Conservation (phyloP, 1,140 invertebrate genomes). For the Drosophila sucinea region DNA sequence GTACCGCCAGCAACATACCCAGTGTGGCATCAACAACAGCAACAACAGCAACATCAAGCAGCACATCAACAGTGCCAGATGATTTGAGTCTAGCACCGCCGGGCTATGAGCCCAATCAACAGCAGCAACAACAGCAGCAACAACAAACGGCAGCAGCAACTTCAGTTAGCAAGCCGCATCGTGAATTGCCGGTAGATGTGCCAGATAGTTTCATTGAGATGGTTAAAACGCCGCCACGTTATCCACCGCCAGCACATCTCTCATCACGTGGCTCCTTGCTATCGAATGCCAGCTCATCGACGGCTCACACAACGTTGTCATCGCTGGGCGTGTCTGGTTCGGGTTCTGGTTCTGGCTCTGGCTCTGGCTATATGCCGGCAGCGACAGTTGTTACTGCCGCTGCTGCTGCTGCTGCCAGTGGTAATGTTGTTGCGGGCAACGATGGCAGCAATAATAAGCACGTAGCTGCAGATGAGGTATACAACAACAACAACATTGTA, state of each 20-base stretch:
- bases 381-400: conserved; percentile 8
- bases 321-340: conserved; percentile 43
- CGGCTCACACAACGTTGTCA: conserved; percentile 71
- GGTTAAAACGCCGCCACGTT: conserved; percentile 89
- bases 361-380: conserved; percentile 1
- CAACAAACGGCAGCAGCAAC: conserved; percentile 30
- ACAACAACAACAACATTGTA: conserved; percentile 33
- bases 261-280: conserved; percentile 73
- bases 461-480: conserved; percentile 49
- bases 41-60: conserved; percentile 30
- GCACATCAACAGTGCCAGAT: conserved; percentile 29
- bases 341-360: conserved; percentile 38
- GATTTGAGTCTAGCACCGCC: conserved; percentile 14
- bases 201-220: conserved; percentile 90
- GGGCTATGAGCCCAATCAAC: conserved; percentile 16
- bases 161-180: conserved; percentile 78
- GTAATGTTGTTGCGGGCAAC: conserved; percentile 24
- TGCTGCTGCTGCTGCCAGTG: conserved; percentile 14
- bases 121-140: conserved; percentile 35
- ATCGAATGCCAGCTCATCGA: conserved; percentile 67
- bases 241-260: conserved; percentile 85
- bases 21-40: conserved; percentile 10
- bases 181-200: conserved; percentile 90
- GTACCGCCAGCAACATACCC: conserved; percentile 6
- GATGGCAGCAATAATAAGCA: conserved; percentile 2